A percentile compares a stretch with the other conserved stretches of the same genome.
phyloP scores from a whole-genome alignment of 2,113 vertebrate genomes.

The Scomber japonicus region DNA sequence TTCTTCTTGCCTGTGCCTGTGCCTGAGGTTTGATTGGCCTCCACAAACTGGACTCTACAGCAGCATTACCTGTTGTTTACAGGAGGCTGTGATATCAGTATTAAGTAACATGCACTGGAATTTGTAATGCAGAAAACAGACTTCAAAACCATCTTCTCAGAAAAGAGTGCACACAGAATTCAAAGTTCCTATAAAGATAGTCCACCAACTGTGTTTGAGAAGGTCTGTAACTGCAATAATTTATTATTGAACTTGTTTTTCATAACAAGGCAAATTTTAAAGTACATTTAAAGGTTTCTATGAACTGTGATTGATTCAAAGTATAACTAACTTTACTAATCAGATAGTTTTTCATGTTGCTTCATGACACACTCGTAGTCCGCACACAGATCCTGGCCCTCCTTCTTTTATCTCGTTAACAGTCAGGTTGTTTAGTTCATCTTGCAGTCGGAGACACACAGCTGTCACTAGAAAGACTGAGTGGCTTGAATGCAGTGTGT shows the following conservation, averaged over 20 bases:
- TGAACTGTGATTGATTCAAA: slow-evolving; percentile 20
- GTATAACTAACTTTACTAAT: slow-evolving; percentile 20
- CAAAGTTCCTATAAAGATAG: neutral
- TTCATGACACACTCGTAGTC: slow-evolving; percentile 9
- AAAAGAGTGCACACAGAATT: neutral
- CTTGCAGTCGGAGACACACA: slow-evolving; percentile 78
- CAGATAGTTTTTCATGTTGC: slow-evolving; percentile 74
- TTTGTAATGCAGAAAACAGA: slow-evolving; percentile 19
- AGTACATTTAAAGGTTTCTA: neutral
- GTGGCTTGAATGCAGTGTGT: slow-evolving; percentile 28
- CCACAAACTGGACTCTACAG: neutral
- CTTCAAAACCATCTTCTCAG: neutral
- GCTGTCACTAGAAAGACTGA: slow-evolving; percentile 32
- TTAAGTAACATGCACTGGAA: slow-evolving; percentile 37
- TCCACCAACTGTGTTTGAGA: neutral
- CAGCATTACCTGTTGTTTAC: neutral
- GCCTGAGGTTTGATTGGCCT: slow-evolving; percentile 24
- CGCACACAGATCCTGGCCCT: slow-evolving; percentile 72
- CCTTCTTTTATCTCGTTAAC: slow-evolving; percentile 84
- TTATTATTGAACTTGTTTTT: slow-evolving; percentile 8
- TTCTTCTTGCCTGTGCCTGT: neutral
- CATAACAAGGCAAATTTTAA: neutral
- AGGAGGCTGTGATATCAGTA: slow-evolving; percentile 6
- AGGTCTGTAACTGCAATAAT: neutral
- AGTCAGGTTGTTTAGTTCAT: slow-evolving; percentile 81